phyloP scores from a whole-genome alignment of 2,113 vertebrate species.

The Coreoperca whiteheadi region DNA sequence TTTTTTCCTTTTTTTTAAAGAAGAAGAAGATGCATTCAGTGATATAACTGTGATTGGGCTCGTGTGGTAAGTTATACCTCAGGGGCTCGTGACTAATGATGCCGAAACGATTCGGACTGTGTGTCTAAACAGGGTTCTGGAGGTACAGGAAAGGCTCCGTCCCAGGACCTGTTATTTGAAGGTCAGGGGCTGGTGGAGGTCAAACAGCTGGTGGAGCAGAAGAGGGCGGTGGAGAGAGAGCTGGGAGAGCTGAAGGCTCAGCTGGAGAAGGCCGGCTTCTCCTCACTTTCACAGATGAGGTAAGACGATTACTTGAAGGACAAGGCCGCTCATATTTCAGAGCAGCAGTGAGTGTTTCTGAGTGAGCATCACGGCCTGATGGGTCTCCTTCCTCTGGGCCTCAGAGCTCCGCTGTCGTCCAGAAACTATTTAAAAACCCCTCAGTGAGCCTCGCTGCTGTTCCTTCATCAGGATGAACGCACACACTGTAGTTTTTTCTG shows the following conservation, averaged over 20 bases:
- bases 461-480: no score
- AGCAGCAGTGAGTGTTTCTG: no score
- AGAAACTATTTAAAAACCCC: no score
- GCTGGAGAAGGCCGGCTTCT: conserved; percentile 91
- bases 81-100: background rate
- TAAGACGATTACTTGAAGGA: conserved; percentile 30
- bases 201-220: conserved; percentile 85
- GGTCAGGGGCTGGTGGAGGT: conserved; percentile 80
- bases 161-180: conserved; percentile 17
- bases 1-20: no score
- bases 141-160: background rate
- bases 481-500: no score
- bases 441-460: no score
- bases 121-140: conserved; percentile 32
- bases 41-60: background rate
- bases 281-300: conserved; percentile 93
- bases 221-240: conserved; percentile 86
- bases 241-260: conserved; percentile 90
- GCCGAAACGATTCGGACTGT: background rate
- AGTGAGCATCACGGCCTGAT: no score
- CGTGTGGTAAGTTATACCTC: background rate
- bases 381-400: no score
- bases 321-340: background rate
- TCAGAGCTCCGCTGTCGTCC: no score
- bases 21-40: background rate